Conservation (phyloP, 2,113 vertebrate genomes). For the Glaucomys volans region DNA sequence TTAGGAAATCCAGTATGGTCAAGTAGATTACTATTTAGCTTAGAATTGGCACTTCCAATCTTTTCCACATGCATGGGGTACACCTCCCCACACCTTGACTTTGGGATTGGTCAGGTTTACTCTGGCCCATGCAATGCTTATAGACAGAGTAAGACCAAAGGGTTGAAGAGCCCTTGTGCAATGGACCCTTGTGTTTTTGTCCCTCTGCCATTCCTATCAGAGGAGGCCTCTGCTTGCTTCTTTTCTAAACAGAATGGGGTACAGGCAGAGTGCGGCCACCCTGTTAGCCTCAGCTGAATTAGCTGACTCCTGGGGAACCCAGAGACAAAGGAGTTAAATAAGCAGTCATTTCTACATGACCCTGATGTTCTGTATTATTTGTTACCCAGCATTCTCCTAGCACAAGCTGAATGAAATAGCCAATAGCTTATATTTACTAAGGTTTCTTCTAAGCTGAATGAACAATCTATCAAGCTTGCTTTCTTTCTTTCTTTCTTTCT, state of each 20-base stretch:
- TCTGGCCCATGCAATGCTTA: neutral
- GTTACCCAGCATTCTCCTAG: neutral
- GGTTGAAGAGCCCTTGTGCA: neutral
- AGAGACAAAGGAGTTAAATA: neutral
- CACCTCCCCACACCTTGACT: neutral
- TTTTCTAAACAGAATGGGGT: neutral
- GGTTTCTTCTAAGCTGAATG: neutral
- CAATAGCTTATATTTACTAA: neutral
- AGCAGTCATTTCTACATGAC: rapidly evolving
- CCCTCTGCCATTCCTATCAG: neutral
- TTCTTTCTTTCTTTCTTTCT: neutral
- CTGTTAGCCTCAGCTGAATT: neutral
- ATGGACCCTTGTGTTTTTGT: neutral
- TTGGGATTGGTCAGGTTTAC: neutral
- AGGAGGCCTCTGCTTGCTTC: rapidly evolving
- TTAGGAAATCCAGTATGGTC: neutral
- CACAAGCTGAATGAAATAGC: neutral
- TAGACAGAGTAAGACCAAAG: neutral
- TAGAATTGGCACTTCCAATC: neutral
- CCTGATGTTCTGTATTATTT: neutral
- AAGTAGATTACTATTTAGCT: neutral
- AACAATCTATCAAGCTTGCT: neutral
- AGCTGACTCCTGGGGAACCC: neutral
- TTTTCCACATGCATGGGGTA: neutral
- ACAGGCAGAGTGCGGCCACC: neutral